These are phyloP conservation scores for Psix sp. DNA, from an alignment of 1,140 invertebrate genomes.

Conservation along the genomic window DNA sequence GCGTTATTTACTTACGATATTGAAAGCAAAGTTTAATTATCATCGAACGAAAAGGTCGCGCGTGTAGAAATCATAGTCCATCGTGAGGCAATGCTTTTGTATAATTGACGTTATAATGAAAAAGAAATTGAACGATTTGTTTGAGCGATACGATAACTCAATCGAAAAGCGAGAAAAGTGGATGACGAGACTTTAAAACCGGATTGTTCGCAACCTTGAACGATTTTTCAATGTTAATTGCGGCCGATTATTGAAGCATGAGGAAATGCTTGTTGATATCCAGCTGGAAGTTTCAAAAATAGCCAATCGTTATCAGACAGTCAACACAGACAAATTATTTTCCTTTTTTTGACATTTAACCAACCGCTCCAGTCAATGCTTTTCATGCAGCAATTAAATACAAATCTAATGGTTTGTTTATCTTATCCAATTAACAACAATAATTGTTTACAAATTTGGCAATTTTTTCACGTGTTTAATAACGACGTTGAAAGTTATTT, in stretches of 20 bases:
- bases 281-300: no score
- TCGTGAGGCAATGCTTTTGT: conserved; percentile 34
- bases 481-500: no score
- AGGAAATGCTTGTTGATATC: conserved; percentile 55
- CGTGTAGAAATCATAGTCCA: conserved; percentile 35
- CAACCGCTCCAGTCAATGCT: no score
- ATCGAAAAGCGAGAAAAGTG: conserved; percentile 53
- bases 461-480: no score
- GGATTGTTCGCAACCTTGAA: conserved; percentile 60
- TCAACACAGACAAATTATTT: no score
- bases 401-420: no score
- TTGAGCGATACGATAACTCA: conserved; percentile 46
- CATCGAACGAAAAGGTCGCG: conserved; percentile 24
- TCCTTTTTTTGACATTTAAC: no score
- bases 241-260: conserved; percentile 52
- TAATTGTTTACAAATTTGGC: no score
- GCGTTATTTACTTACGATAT: conserved; percentile 9
- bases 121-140: conserved; percentile 44
- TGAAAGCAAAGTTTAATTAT: conserved; percentile 23
- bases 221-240: conserved; percentile 63
- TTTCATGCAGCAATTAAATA: no score
- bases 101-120: conserved; percentile 48
- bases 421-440: no score
- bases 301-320: no score
- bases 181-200: conserved; percentile 57